phyloP scores from a whole-genome alignment of 2,797 vertebrate genomes.

The Varecia variegata region DNA sequence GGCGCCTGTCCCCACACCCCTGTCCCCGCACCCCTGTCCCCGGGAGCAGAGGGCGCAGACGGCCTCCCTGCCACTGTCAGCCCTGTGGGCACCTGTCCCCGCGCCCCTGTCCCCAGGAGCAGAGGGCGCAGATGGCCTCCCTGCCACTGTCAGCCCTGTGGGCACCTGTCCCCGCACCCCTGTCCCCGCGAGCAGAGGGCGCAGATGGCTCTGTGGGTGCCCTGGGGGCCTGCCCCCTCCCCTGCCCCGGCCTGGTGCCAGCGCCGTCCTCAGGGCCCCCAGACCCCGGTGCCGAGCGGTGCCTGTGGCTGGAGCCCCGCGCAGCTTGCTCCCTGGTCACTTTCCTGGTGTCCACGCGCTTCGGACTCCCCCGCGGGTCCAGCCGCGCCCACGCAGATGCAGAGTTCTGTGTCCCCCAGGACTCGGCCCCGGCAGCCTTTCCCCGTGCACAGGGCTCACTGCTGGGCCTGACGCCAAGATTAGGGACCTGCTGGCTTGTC shows the following conservation, averaged over 20 bases:
- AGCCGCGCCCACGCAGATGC: background rate
- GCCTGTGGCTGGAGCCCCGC: background rate
- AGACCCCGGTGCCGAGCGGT: too few species aligned
- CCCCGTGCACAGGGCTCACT: background rate
- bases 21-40: too few species aligned
- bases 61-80: background rate
- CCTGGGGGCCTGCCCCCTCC: too few species aligned
- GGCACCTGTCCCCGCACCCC: background rate
- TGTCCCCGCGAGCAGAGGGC: background rate
- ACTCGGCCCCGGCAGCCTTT: rapidly evolving
- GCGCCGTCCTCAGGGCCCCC: too few species aligned
- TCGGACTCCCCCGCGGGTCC: background rate
- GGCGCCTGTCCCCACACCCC: background rate
- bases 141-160: background rate
- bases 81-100: background rate
- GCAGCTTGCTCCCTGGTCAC: background rate
- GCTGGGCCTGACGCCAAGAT: background rate
- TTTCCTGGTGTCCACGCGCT: background rate
- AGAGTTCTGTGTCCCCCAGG: background rate
- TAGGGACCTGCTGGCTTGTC: too few species aligned
- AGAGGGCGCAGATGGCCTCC: background rate
- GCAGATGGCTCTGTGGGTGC: background rate
- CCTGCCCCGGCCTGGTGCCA: too few species aligned
- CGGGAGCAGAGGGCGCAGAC: background rate
- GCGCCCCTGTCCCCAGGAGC: background rate